Conservation (phyloP, 2,797 vertebrate genomes). For the Nothura maculosa region DNA sequence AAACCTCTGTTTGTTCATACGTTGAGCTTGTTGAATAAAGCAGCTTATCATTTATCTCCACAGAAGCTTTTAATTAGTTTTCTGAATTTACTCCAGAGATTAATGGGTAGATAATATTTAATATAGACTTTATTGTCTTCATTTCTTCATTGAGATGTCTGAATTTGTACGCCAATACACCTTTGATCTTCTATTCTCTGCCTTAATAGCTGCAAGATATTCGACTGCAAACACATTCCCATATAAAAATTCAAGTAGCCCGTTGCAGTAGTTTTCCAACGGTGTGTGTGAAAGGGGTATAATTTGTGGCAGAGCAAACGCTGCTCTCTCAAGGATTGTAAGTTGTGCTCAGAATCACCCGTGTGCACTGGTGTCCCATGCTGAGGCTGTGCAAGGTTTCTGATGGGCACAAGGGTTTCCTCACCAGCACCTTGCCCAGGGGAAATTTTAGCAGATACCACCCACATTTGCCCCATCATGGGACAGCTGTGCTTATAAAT, state of each 20-base stretch:
- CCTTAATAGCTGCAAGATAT: slow-evolving; percentile 9
- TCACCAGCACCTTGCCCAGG: no score
- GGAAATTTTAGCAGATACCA: not conserved
- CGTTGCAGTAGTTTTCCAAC: not conserved
- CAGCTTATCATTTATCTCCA: slow-evolving; percentile 68
- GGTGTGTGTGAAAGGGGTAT: not conserved
- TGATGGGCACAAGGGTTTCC: not conserved
- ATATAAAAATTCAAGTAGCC: not conserved
- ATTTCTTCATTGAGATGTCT: slow-evolving; percentile 59
- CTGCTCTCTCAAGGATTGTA: not conserved
- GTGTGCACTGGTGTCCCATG: not conserved
- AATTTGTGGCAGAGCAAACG: not conserved
- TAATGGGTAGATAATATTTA: slow-evolving; percentile 67
- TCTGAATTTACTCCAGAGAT: slow-evolving; percentile 70
- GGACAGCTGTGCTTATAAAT: not conserved
- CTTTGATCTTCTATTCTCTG: slow-evolving; percentile 20
- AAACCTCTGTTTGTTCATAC: slow-evolving; percentile 63
- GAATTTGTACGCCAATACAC: slow-evolving; percentile 9
- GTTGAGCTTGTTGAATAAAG: slow-evolving; percentile 69
- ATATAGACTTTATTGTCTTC: slow-evolving; percentile 63
- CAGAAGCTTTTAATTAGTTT: slow-evolving; percentile 75
- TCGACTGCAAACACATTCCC: not conserved
- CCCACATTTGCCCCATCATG: no score
- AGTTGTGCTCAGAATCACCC: not conserved
- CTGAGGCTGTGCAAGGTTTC: not conserved